These are phyloP conservation scores for Silurus glanis DNA, from an alignment of 2,113 vertebrate genomes.

Conservation along the genomic window DNA sequence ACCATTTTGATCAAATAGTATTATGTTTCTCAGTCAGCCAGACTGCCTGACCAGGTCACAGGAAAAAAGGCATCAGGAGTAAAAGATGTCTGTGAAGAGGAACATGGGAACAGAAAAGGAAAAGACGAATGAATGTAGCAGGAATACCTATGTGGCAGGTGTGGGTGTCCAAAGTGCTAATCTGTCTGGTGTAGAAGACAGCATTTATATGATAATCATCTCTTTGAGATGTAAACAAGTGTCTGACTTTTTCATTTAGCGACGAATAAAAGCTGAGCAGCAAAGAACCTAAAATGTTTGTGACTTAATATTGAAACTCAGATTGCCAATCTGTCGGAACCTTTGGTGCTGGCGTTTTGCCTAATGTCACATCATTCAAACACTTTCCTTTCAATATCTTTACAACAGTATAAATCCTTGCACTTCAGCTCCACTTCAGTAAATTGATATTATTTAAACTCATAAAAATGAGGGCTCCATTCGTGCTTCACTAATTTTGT, in stretches of 20 bases:
- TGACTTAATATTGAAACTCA: slow-evolving; percentile 1
- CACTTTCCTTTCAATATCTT: background rate
- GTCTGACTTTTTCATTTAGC: slow-evolving; percentile 57
- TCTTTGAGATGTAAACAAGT: slow-evolving; percentile 56
- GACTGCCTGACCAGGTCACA: slow-evolving; percentile 66
- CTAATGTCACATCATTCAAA: slow-evolving; percentile 25
- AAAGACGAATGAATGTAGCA: slow-evolving; percentile 9
- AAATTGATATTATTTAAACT: slow-evolving; percentile 14
- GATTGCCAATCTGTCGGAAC: background rate
- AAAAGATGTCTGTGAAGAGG: slow-evolving; percentile 51
- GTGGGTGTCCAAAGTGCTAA: slow-evolving; percentile 54
- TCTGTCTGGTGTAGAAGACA: slow-evolving; percentile 53
- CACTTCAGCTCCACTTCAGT: slow-evolving; percentile 22
- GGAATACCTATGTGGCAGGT: slow-evolving; percentile 30
- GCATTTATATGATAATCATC: slow-evolving; percentile 71
- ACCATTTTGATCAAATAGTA: slow-evolving; percentile 69
- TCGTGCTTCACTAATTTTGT: background rate
- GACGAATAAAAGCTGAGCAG: slow-evolving; percentile 39
- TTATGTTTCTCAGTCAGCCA: slow-evolving; percentile 64
- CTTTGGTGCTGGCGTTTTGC: background rate
- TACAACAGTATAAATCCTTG: too few species aligned
- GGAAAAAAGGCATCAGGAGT: slow-evolving; percentile 56
- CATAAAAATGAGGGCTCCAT: background rate
- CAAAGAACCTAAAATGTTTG: background rate
- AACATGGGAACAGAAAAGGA: slow-evolving; percentile 37